Evolutionary conservation across 2,888 invertebrate species (phyloP).

Genomic region (Agrilus cyanescens): DNA sequence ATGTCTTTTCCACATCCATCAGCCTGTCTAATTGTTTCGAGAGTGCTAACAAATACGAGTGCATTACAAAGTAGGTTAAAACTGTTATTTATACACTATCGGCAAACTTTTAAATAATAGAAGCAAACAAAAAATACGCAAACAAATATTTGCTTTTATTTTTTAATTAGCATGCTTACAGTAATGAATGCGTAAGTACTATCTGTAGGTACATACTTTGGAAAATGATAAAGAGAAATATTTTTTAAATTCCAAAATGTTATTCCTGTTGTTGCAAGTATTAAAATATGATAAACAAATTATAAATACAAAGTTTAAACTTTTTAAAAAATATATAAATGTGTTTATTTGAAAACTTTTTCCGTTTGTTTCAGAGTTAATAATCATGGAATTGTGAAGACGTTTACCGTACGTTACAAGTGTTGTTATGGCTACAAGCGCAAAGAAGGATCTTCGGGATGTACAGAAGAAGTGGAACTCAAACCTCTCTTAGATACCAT

Average conservation of each 20-base stretch:
- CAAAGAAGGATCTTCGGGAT: constrained; percentile 24
- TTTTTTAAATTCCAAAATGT: background rate
- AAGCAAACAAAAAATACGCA: too few relatives aligned
- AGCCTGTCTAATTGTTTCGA: constrained; percentile 40
- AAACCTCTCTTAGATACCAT: constrained; percentile 44
- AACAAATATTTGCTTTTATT: too few relatives aligned
- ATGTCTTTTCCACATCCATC: constrained; percentile 35
- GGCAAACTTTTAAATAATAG: too few relatives aligned
- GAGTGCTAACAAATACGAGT: constrained; percentile 39
- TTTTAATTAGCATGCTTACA: background rate
- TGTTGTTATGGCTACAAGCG: constrained; percentile 57
- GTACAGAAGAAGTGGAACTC: constrained; percentile 41
- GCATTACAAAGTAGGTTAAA: constrained; percentile 39
- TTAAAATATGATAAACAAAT: background rate
- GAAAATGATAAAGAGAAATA: too few relatives aligned
- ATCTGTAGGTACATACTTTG: too few relatives aligned
- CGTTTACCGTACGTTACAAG: constrained; percentile 48
- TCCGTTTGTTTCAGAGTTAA: constrained; percentile 35
- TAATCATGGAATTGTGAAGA: constrained; percentile 47
- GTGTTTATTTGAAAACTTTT: constrained; percentile 4
- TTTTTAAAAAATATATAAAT: constrained; percentile 1
- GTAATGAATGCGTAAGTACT: background rate
- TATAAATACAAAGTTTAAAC: background rate
- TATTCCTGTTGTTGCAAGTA: background rate
- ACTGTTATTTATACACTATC: background rate